These are phyloP conservation scores for Brachionus rotundiformis DNA, from an alignment of 1,140 invertebrate genomes.

Conservation along the genomic window DNA sequence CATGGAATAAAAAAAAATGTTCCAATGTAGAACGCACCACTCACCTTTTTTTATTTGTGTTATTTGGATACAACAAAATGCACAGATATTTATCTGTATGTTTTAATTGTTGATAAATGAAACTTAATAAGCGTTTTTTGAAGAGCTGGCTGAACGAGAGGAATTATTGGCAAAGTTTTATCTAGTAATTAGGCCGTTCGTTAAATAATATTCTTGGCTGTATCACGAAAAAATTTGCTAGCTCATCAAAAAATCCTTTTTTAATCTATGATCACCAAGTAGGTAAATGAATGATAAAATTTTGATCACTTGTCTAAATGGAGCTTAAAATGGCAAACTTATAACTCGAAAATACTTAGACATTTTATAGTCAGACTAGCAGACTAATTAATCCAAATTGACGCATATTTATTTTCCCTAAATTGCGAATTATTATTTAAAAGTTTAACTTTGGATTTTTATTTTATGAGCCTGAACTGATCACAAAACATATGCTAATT, in stretches of 20 bases:
- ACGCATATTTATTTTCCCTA: background rate
- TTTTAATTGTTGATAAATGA: background rate
- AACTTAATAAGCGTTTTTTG: slow-evolving; percentile 3
- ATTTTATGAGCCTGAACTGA: too few species aligned
- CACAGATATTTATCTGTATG: background rate
- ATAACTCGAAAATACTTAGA: background rate
- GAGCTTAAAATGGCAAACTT: too few species aligned
- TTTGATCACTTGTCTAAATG: background rate
- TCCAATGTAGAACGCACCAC: background rate
- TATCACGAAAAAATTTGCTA: background rate
- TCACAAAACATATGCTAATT: background rate
- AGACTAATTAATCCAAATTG: background rate
- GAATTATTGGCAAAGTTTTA: background rate
- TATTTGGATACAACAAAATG: background rate
- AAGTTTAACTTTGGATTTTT: background rate
- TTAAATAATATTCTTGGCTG: background rate
- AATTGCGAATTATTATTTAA: slow-evolving; percentile 1
- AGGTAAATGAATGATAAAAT: slow-evolving; percentile 7
- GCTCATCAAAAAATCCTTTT: background rate
- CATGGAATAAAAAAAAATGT: background rate
- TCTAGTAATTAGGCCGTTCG: background rate
- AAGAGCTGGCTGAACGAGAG: background rate
- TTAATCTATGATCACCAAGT: background rate
- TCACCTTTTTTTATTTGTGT: background rate
- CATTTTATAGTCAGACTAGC: background rate